Conservation (phyloP, 2,113 vertebrate species). For the Neogobius melanostomus region DNA sequence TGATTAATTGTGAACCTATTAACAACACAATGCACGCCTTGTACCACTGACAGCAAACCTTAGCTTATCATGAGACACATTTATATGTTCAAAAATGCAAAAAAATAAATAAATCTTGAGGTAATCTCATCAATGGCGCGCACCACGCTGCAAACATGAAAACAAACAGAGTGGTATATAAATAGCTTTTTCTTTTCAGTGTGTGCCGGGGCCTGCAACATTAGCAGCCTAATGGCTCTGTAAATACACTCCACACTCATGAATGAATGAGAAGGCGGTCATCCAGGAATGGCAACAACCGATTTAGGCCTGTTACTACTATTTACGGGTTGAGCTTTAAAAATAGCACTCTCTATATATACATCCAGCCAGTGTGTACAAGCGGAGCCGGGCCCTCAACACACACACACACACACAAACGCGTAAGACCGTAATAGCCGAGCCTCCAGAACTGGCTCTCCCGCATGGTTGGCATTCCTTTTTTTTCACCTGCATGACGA, state of each 20-base stretch:
- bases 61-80: neutral
- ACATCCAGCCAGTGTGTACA: conserved; percentile 47
- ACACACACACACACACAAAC: neutral
- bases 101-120: neutral
- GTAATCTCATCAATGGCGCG: neutral
- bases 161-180: neutral
- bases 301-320: conserved; percentile 73
- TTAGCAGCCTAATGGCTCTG: conserved; percentile 32
- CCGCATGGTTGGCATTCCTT: conserved; percentile 52
- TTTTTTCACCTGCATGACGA: conserved; percentile 45
- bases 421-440: conserved; percentile 37
- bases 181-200: conserved; percentile 22
- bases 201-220: conserved; percentile 5
- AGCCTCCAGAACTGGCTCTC: conserved; percentile 41
- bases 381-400: conserved; percentile 17
- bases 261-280: conserved; percentile 68
- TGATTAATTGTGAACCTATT: too few species aligned
- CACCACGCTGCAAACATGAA: neutral
- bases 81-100: neutral
- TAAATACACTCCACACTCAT: conserved; percentile 60
- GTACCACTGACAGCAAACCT: too few species aligned
- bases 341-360: conserved; percentile 75
- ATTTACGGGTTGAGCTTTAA: conserved; percentile 70
- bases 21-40: too few species aligned
- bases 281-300: conserved; percentile 56